Evolutionary conservation across 2,113 vertebrate genomes (phyloP), one percentile per base, ranked within the genome.

Genomic region (Coptodon bakossiorum): DNA sequence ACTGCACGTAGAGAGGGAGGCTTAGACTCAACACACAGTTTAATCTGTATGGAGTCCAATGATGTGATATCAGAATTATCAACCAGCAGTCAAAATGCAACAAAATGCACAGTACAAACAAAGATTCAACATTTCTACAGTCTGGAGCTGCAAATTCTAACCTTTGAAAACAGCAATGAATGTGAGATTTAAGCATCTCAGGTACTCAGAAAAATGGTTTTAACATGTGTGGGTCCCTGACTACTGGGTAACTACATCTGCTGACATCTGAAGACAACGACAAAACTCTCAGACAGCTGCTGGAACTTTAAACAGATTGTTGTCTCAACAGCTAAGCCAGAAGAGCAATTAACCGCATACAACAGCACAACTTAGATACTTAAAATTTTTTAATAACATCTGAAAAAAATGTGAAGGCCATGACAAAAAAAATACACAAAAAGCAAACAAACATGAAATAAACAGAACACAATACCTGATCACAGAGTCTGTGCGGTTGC

Each of bases 401-500:
- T 40, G 7, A 2, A 52, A 1, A 76, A 52, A 1, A 79, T 2
- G 36, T 5, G 5, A 14, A 71, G 3, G 68, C 13, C 5, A 6
- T 27, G 36, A 48, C 13, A 17, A 73, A n/a, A 24, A 13, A 66
- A n/a, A n/a, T n/a, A n/a, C n/a, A 38, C 17, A 38, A 66, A 38
- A 38, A 66, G 34, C 34, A 71, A 24, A 71, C 63, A 71, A 73
- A 73, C 66, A 27, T 10, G 38, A 43, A 43, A 22, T 24, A 43
- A 71, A 63, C 14, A 2, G 76, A 34, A 22, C n/a, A 7, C 10
- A 2, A 12, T 96, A 99, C 99, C 99, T 99, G 97, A 99, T 98
- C 93, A 99, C 98, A 4, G 98, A 98, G 97, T 99, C 99, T 66
- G 99, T 99, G 97, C 97, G 98, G 96, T 99, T 98, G 96, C 96